Conservation (phyloP, 2,888 invertebrate species). For the Drosophila dives region DNA sequence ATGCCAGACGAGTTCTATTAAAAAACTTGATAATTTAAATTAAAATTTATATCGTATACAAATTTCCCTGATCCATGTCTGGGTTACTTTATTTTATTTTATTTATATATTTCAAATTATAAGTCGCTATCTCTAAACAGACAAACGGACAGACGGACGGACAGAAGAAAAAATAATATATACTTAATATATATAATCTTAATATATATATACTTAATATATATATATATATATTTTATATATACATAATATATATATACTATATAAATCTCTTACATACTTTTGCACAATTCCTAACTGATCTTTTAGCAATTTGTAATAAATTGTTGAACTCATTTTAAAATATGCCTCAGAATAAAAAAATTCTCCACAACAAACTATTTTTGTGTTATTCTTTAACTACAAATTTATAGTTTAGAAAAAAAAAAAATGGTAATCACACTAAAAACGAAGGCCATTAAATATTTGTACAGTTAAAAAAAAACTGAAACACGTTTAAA, state of each 20-base stretch:
- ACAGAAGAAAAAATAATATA: neutral
- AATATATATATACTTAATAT: neutral
- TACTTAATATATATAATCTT: neutral
- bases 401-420: neutral
- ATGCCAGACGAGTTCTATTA: neutral
- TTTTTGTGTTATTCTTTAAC: neutral
- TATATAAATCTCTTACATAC: neutral
- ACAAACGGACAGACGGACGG: neutral
- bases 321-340: too few species aligned
- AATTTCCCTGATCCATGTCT: neutral
- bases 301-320: neutral
- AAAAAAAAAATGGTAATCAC: neutral
- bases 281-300: neutral
- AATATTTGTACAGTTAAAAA: neutral
- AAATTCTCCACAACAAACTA: neutral
- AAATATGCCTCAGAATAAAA: neutral
- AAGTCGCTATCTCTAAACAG: neutral
- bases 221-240: neutral
- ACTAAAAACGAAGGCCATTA: neutral
- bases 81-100: neutral
- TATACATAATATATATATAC: neutral
- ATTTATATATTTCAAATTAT: neutral
- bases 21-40: neutral
- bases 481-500: neutral
- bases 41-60: neutral